Evolutionary conservation across 2,888 invertebrate species (phyloP).

Genomic region (Platycheirus albimanus): DNA sequence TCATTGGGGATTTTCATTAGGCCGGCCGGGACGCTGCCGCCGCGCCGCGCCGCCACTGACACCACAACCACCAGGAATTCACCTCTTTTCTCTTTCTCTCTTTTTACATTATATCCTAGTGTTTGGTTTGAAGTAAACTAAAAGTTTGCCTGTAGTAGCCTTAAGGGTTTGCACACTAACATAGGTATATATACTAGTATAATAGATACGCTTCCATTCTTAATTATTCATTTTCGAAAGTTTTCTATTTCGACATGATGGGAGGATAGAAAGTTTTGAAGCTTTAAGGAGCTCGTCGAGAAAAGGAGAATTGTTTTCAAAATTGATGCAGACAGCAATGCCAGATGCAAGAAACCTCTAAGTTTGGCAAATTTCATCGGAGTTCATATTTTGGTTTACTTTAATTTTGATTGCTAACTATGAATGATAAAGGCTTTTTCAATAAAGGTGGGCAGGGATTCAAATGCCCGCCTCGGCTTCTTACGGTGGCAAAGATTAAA

Average conservation of each 20-base stretch:
- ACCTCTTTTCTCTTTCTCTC: neutral
- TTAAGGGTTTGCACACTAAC: too few relatives aligned
- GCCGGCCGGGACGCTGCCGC: conserved; percentile 24
- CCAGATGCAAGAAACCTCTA: neutral
- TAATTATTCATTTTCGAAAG: conserved; percentile 69
- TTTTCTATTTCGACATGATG: conserved; percentile 44
- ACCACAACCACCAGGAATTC: neutral
- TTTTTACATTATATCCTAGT: neutral
- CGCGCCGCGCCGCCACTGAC: too few relatives aligned
- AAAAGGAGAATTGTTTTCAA: neutral
- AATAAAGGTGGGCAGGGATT: too few relatives aligned
- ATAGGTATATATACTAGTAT: too few relatives aligned
- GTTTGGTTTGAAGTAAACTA: conserved; percentile 28
- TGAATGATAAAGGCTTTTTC: too few relatives aligned
- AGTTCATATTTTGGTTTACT: too few relatives aligned
- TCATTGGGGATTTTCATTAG: conserved; percentile 65
- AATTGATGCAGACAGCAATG: too few relatives aligned
- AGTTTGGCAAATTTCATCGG: too few relatives aligned
- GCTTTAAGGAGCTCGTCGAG: conserved; percentile 28
- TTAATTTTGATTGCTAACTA: too few relatives aligned
- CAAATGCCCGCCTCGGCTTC: too few relatives aligned
- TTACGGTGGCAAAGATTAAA: too few relatives aligned
- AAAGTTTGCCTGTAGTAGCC: conserved; percentile 43
- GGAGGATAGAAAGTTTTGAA: conserved; percentile 35
- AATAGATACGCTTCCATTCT: too few relatives aligned